Percentiles rank a stretch among this genome's conserved stretches.
Evolutionary conservation across 2,113 vertebrate genomes (phyloP).

Genomic region (Gymnocephalus cernua): DNA sequence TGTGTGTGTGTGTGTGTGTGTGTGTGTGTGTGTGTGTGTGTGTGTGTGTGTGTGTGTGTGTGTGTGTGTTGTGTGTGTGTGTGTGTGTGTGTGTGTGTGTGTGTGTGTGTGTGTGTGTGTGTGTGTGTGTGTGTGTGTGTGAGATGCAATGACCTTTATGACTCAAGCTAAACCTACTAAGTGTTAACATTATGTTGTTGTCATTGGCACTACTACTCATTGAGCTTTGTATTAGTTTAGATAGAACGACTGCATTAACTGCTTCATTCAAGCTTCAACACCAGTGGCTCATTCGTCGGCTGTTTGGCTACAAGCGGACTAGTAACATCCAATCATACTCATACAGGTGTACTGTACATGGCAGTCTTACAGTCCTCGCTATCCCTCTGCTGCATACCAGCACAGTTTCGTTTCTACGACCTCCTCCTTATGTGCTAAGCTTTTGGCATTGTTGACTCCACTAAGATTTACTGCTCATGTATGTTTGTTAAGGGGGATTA

Average conservation of each 20-base stretch:
- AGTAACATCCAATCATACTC: slow-evolving; percentile 7
- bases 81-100: background rate
- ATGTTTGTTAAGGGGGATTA: slow-evolving; percentile 29
- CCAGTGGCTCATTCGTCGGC: slow-evolving; percentile 26
- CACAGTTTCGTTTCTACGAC: background rate
- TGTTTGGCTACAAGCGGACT: slow-evolving; percentile 18
- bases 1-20: background rate
- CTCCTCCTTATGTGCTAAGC: slow-evolving; percentile 11
- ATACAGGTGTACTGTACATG: slow-evolving; percentile 9
- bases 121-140: background rate
- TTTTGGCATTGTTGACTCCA: slow-evolving; percentile 5
- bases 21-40: background rate
- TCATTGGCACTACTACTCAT: slow-evolving; percentile 19
- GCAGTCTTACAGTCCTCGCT: background rate
- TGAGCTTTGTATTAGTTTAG: slow-evolving; percentile 10
- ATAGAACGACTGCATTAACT: slow-evolving; percentile 1
- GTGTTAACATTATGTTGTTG: slow-evolving; percentile 19
- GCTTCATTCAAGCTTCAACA: slow-evolving; percentile 25
- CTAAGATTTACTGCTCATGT: background rate
- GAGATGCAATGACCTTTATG: slow-evolving; percentile 22
- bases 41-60: too few species aligned
- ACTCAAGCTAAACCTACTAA: slow-evolving; percentile 8
- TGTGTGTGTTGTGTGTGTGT: background rate
- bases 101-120: too few species aligned
- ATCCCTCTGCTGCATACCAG: slow-evolving; percentile 21